phyloP scores from a whole-genome alignment of 2,113 vertebrate genomes.

The Prunella fulvescens region DNA sequence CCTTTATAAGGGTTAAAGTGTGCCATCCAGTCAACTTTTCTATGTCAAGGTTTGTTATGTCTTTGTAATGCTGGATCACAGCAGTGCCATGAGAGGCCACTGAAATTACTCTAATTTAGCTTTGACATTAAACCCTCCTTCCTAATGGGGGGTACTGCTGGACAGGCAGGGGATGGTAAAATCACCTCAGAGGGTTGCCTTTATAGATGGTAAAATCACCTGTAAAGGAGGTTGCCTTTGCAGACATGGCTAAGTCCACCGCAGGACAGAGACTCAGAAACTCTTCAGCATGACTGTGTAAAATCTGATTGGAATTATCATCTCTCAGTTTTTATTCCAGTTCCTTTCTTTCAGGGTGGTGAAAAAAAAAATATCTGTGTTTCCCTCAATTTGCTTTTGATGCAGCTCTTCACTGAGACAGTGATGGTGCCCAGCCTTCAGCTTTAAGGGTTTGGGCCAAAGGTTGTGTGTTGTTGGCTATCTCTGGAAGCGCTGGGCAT shows the following conservation, averaged over 20 bases:
- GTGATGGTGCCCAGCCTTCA: background rate
- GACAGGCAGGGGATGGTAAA: background rate
- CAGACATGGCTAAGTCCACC: no score
- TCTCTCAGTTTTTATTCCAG: background rate
- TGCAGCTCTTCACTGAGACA: background rate
- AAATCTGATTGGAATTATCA: background rate
- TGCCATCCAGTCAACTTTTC: background rate
- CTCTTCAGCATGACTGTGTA: background rate
- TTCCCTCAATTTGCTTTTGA: background rate
- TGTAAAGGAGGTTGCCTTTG: background rate
- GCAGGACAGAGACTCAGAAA: background rate
- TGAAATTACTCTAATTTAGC: background rate
- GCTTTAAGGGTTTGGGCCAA: background rate
- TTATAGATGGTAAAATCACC: background rate
- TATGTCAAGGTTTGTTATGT: background rate
- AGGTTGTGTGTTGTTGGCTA: background rate
- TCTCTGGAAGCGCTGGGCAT: background rate
- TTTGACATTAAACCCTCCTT: background rate
- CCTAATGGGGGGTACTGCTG: background rate
- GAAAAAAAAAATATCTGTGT: background rate
- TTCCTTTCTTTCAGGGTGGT: background rate
- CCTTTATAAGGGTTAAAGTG: background rate
- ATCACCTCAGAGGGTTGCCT: background rate
- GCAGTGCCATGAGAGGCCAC: background rate
- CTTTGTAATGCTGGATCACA: background rate